These are phyloP conservation scores for Conistra vaccinii DNA, from an alignment of 2,888 invertebrate genomes.

Conservation along the genomic window DNA sequence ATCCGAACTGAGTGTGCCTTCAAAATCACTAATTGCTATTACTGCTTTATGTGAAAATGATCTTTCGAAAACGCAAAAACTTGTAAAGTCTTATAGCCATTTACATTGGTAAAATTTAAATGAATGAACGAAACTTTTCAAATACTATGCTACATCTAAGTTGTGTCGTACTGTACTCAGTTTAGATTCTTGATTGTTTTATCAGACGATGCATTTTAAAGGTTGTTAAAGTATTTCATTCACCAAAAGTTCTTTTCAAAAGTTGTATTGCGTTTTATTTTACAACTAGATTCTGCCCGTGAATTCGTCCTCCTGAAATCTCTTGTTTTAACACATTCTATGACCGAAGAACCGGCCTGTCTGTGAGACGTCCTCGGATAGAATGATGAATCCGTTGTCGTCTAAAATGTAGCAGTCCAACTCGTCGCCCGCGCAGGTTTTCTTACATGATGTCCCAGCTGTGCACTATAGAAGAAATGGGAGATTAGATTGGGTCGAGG, in stretches of 20 bases:
- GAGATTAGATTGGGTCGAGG: constrained; percentile 21
- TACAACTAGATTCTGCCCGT: neutral
- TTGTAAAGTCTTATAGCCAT: no score
- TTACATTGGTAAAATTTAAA: no score
- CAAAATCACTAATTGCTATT: no score
- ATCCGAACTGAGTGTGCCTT: no score
- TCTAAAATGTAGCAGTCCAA: constrained; percentile 98
- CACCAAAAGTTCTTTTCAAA: neutral
- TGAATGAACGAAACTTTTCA: no score
- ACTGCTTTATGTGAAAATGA: no score
- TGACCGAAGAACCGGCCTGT: constrained; percentile 98
- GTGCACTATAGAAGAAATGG: constrained; percentile 91
- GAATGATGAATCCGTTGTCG: constrained; percentile 98
- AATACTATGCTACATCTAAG: no score
- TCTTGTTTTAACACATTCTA: neutral
- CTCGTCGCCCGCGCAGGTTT: constrained; percentile 96
- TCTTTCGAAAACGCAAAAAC: no score
- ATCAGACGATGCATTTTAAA: neutral
- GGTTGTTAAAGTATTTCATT: neutral
- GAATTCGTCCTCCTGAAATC: neutral
- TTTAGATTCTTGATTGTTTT: neutral
- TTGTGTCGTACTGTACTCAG: no score
- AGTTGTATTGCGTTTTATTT: neutral
- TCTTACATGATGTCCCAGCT: constrained; percentile 93
- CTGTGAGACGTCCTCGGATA: constrained; percentile 96